These are phyloP conservation scores for Mesembrinibis cayennensis DNA, from an alignment of 2,113 vertebrate species.

Conservation along the genomic window DNA sequence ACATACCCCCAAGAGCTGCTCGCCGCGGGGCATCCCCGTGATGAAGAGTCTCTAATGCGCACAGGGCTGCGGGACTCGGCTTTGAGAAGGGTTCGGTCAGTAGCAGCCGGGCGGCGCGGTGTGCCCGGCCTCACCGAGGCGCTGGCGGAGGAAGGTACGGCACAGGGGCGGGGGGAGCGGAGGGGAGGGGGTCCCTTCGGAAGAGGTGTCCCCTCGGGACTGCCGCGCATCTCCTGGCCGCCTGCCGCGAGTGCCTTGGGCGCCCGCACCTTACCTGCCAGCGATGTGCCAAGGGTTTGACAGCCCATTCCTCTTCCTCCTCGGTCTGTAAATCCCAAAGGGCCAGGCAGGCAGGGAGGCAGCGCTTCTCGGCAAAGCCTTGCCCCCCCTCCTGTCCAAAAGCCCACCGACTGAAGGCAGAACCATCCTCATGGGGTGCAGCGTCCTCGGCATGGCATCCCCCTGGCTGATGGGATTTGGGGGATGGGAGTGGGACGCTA, in stretches of 20 bases:
- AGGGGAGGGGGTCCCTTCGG: background rate
- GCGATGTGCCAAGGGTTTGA: background rate
- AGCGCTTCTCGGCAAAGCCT: background rate
- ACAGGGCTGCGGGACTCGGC: slow-evolving; percentile 59
- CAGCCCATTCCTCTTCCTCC: background rate
- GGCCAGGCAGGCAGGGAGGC: background rate
- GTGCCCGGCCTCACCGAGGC: background rate
- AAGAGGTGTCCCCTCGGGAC: background rate
- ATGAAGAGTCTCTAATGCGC: slow-evolving; percentile 59
- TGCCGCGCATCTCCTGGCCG: background rate
- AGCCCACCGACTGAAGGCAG: background rate
- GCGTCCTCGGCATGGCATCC: accelerated
- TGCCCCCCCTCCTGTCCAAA: background rate
- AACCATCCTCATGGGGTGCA: background rate
- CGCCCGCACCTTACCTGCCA: background rate
- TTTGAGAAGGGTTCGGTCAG: slow-evolving; percentile 59
- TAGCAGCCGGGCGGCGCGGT: background rate
- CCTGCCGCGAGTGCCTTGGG: background rate
- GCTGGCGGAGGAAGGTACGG: background rate
- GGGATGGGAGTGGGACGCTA: background rate
- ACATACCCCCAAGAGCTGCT: slow-evolving; percentile 64
- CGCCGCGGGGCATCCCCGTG: slow-evolving; percentile 64
- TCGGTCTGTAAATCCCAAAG: background rate
- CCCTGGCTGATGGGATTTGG: accelerated
- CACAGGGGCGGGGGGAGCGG: background rate